Evolutionary conservation across 2,888 invertebrate species (phyloP).

Genomic region (Cyclophora albipunctata): DNA sequence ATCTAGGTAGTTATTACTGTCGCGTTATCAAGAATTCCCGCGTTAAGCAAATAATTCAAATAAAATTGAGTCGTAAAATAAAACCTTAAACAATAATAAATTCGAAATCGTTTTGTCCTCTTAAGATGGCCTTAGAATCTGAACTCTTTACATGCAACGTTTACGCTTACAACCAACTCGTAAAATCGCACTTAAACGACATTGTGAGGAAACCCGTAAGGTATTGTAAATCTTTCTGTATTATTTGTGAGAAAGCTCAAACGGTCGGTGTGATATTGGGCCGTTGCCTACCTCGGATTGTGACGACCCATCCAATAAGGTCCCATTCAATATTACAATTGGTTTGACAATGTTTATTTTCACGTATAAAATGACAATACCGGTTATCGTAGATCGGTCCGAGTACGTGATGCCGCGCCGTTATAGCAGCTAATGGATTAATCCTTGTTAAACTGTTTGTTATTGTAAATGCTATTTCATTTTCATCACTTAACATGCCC

Average conservation of each 20-base stretch:
- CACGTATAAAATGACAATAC: neutral
- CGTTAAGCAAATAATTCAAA: no score
- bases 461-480: neutral
- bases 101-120: constrained; percentile 1
- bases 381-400: neutral
- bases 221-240: neutral
- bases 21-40: no score
- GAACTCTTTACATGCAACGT: constrained; percentile 6
- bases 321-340: constrained; percentile 2
- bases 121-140: constrained; percentile 7
- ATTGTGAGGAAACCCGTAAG: constrained; percentile 3
- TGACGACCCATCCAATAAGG: constrained; percentile 1
- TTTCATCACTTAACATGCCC: neutral
- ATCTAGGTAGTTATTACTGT: no score
- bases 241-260: constrained; percentile 4
- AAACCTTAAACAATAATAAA: neutral
- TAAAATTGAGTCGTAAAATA: no score
- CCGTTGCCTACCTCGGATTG: neutral
- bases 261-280: neutral
- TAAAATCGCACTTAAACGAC: constrained; percentile 12
- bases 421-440: constrained; percentile 4
- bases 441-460: neutral
- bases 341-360: constrained; percentile 3
- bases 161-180: constrained; percentile 9
- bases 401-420: constrained; percentile 1